phyloP scores from a whole-genome alignment of 2,113 vertebrate genomes.

The Vimba vimba region DNA sequence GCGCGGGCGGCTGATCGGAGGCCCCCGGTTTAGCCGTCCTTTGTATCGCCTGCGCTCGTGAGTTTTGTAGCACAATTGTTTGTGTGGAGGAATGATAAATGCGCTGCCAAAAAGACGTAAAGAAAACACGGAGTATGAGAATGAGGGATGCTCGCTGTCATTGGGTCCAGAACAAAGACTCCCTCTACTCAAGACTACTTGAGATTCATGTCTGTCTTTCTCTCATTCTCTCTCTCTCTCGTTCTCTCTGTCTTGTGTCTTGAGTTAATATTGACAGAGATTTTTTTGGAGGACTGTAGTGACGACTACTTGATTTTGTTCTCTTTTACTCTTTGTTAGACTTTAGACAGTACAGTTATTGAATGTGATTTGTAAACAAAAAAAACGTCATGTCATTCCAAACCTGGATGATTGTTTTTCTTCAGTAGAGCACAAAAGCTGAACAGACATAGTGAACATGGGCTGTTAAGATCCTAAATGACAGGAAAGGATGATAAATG shows the following conservation, averaged over 20 bases:
- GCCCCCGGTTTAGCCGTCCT: constrained; percentile 67
- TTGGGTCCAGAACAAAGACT: constrained; percentile 68
- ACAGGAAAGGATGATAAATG: neutral
- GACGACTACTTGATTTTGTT: neutral
- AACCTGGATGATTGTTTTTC: neutral
- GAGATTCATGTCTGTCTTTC: constrained; percentile 63
- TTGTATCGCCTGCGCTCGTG: constrained; percentile 73
- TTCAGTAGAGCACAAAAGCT: neutral
- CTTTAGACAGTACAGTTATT: neutral
- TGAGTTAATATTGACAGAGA: neutral
- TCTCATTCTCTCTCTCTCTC: neutral
- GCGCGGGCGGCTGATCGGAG: constrained; percentile 59
- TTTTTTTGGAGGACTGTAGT: neutral
- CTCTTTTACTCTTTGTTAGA: neutral
- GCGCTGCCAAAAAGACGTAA: constrained; percentile 73
- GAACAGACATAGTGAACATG: neutral
- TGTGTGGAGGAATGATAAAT: constrained; percentile 76
- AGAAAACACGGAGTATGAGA: constrained; percentile 53
- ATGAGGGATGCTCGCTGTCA: constrained; percentile 59
- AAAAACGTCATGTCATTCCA: no score
- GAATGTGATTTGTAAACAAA: neutral
- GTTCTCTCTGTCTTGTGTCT: neutral
- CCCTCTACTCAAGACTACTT: constrained; percentile 65
- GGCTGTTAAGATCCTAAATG: neutral
- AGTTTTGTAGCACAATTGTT: constrained; percentile 77